Conservation (phyloP, 2,888 invertebrate genomes). For the Drosophila longiperda region DNA sequence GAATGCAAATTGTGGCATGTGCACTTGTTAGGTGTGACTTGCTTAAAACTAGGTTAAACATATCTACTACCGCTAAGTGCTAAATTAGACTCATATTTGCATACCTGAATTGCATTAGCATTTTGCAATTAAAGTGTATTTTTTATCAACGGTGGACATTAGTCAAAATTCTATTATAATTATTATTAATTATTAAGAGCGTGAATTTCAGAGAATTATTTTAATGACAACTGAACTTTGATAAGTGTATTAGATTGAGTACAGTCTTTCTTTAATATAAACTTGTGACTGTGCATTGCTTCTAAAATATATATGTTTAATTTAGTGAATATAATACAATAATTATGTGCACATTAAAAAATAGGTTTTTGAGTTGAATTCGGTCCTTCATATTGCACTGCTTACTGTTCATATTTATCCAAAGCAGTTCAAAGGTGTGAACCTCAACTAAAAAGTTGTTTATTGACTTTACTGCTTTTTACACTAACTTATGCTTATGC, state of each 20-base stretch:
- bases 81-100: slow-evolving; percentile 40
- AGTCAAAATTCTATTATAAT: slow-evolving; percentile 10
- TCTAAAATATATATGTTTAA: not conserved
- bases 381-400: not conserved
- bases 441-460: not conserved
- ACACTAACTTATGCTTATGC: not conserved
- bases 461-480: not conserved
- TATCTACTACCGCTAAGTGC: slow-evolving; percentile 32
- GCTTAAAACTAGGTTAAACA: slow-evolving; percentile 67
- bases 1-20: slow-evolving; percentile 39
- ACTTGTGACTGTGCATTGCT: not conserved
- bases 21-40: slow-evolving; percentile 69
- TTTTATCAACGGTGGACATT: not conserved
- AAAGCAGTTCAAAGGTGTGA: not conserved
- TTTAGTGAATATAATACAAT: not conserved
- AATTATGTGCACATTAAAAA: not conserved
- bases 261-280: not conserved
- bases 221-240: not conserved
- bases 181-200: slow-evolving; percentile 9
- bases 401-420: not conserved
- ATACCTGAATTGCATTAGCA: slow-evolving; percentile 24
- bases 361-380: not conserved
- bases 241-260: not conserved
- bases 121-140: not conserved
- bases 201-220: slow-evolving; percentile 12